Percentiles rank a stretch among this genome's conserved stretches.
Evolutionary conservation across 1,140 invertebrate species (phyloP).

Genomic region (Spodoptera frugiperda): DNA sequence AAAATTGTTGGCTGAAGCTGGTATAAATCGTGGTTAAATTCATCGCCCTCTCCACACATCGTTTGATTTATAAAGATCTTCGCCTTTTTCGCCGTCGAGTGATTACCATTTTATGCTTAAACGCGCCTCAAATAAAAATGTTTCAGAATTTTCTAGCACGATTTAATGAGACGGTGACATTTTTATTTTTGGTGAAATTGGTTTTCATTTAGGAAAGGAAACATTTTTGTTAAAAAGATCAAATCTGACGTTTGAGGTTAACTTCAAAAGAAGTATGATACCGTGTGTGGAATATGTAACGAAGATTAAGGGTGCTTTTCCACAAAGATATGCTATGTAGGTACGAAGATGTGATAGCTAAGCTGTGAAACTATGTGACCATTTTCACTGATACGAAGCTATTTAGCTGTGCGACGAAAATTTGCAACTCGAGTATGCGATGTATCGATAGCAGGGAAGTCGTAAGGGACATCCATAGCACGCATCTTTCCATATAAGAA

Average conservation of each 20-base stretch:
- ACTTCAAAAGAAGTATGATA: background rate
- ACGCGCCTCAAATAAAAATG: constrained; percentile 12
- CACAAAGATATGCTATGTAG: no score
- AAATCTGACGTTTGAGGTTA: background rate
- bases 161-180: background rate
- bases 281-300: background rate
- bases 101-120: constrained; percentile 1
- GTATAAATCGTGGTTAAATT: constrained; percentile 13
- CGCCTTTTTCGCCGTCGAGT: background rate
- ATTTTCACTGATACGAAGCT: no score
- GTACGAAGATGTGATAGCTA: no score
- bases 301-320: no score
- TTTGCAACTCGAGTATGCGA: no score
- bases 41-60: constrained; percentile 28
- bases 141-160: background rate
- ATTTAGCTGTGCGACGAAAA: no score
- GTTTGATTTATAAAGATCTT: constrained; percentile 39
- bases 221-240: background rate
- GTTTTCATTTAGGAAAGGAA: background rate
- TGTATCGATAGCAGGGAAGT: no score
- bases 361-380: no score
- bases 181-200: constrained; percentile 18
- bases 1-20: no score
- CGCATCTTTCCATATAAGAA: no score
- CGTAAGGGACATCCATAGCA: no score